Evolutionary conservation across 2,888 invertebrate species (phyloP), one percentile per base, ranked within the genome.

Genomic region (Trachelus iudaicus): DNA sequence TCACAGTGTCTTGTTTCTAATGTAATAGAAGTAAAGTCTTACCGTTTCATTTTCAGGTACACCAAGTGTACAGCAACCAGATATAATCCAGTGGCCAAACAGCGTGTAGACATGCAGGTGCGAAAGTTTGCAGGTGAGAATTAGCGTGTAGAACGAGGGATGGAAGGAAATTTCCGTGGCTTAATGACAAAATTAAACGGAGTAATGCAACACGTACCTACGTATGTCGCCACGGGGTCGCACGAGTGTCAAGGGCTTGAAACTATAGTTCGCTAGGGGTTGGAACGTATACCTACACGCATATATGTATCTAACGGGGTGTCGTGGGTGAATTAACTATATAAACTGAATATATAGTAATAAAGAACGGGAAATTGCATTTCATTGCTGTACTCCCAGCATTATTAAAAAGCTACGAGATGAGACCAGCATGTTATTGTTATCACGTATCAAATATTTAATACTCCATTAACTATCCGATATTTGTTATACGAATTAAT

Each of bases 111-210:
- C 23, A 56, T 6, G 56, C 2, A 56, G 56, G 56, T 23, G 9
- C 56, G 56, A 23, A 56, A 56, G 56, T 56, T 56, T 56, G 56
- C 56, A 56, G 56, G 56, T 56, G 23, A 56, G 56, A 56, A 56
- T 56, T 56, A 56, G 56, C 56, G 56, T 56, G 56, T 56, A 23
- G 56, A 56, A 56, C 56, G 73, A 74, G 78, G 79, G 77, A 76
- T 74, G 75, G 69, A 78, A 80, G 82, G 82, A 85, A 86, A 86
- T 86, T 84, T 86, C 84, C 84, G 82, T 81, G 81, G 83, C 81
- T 79, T 86, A 86, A 87, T 86, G 87, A 85, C 82, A 82, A 83
- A 84, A 87, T 87, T 86, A 87, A 81, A 85, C 71, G 85, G 84
- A 84, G 83, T 85, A 84, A 86, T 80, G 81, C 79, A 56, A 23